Percentiles rank a stretch among this genome's conserved stretches.
These are phyloP conservation scores for Recurvirostra avosetta DNA, from an alignment of 2,113 vertebrate genomes.

Conservation along the genomic window DNA sequence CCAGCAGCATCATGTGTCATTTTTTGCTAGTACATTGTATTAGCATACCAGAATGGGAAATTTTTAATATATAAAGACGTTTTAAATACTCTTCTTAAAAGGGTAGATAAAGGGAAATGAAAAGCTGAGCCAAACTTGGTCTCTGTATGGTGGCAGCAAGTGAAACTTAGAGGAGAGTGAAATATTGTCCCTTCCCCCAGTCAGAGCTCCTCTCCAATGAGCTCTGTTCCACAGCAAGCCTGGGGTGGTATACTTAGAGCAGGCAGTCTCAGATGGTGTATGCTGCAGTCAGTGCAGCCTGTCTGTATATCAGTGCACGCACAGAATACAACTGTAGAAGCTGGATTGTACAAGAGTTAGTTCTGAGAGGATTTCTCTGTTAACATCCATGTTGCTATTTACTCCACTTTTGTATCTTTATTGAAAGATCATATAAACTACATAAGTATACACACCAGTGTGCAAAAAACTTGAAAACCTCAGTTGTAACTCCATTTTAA, in stretches of 20 bases:
- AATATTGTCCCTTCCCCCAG: background rate
- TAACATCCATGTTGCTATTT: background rate
- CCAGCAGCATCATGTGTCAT: accelerated
- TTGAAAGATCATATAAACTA: background rate
- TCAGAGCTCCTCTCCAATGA: accelerated
- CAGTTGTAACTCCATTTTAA: background rate
- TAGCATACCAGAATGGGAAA: background rate
- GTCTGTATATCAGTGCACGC: background rate
- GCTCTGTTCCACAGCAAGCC: background rate
- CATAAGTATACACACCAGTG: background rate
- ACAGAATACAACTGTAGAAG: background rate
- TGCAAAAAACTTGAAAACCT: background rate
- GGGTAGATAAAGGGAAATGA: background rate
- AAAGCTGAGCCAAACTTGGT: background rate
- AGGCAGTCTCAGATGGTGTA: background rate
- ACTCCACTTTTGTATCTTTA: background rate
- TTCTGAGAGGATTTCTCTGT: background rate
- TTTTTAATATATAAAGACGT: background rate
- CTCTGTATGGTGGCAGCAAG: background rate
- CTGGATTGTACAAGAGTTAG: background rate
- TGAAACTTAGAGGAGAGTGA: background rate
- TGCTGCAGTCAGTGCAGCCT: background rate
- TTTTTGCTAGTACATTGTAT: background rate
- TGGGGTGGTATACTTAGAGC: background rate
- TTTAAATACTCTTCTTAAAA: background rate